Evolutionary conservation across 2,113 vertebrate species (phyloP).

Genomic region (Nerophis lumbriciformis): DNA sequence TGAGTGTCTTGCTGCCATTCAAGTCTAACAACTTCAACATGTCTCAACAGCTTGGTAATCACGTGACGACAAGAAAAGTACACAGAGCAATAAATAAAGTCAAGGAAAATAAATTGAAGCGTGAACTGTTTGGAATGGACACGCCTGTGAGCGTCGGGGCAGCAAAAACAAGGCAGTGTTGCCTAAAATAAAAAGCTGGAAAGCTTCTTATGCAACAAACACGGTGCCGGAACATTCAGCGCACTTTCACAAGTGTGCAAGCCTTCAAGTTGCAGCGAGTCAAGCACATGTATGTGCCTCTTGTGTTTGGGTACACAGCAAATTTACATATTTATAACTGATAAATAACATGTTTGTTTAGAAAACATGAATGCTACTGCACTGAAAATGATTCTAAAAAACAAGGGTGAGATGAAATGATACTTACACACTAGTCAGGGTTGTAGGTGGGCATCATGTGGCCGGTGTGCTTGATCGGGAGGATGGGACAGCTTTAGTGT

Average conservation of each 20-base stretch:
- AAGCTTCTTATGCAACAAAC: slow-evolving; percentile 56
- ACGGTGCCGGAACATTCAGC: no score
- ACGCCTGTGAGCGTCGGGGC: no score
- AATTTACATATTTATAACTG: background rate
- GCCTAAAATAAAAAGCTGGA: slow-evolving; percentile 20
- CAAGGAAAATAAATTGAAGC: background rate
- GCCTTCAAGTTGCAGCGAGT: background rate
- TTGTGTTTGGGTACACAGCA: background rate
- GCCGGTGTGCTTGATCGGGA: slow-evolving; percentile 2
- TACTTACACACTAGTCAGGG: slow-evolving; percentile 50
- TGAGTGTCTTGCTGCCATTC: no score
- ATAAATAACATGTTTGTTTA: background rate
- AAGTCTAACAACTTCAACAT: no score
- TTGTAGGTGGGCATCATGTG: background rate
- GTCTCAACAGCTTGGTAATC: no score
- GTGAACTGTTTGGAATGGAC: background rate
- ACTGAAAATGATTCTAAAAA: background rate
- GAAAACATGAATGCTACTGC: background rate
- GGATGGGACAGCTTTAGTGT: slow-evolving; percentile 35
- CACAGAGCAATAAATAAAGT: no score
- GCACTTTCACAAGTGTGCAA: background rate
- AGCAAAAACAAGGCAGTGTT: background rate
- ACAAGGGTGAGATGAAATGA: background rate
- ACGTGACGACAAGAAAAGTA: no score
- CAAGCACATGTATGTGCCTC: background rate